Evolutionary conservation across 2,797 vertebrate genomes (phyloP).

Genomic region (Miopithecus talapoin): DNA sequence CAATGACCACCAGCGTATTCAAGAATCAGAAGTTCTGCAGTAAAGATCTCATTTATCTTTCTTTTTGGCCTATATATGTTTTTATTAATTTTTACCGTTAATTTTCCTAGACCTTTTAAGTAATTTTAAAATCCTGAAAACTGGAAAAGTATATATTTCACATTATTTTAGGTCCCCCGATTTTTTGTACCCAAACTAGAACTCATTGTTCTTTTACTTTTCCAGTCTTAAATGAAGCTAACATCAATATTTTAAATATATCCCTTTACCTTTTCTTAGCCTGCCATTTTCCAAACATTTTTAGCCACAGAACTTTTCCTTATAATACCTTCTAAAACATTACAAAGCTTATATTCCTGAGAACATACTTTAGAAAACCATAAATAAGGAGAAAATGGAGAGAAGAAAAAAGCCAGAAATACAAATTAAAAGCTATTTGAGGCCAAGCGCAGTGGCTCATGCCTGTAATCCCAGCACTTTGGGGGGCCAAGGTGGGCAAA

Average conservation of each 20-base stretch:
- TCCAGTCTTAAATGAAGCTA: too few relatives aligned
- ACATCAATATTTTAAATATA: too few relatives aligned
- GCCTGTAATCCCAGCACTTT: not conserved
- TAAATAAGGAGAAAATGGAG: not conserved
- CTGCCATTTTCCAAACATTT: not conserved
- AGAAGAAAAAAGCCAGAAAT: not conserved
- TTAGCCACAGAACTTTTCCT: not conserved
- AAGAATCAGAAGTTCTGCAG: not conserved
- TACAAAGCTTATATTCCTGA: not conserved
- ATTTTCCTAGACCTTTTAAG: too few relatives aligned
- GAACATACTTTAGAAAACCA: not conserved
- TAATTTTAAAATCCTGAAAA: too few relatives aligned
- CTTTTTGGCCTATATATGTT: not conserved
- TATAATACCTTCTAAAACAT: not conserved
- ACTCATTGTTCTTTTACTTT: too few relatives aligned
- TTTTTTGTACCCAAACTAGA: too few relatives aligned
- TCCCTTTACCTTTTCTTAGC: not conserved
- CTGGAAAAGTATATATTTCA: too few relatives aligned
- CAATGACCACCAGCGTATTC: not conserved
- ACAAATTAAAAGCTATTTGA: conserved; percentile 1
- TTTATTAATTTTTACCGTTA: too few relatives aligned
- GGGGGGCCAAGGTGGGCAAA: not conserved
- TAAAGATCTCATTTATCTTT: not conserved
- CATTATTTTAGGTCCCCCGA: too few relatives aligned
- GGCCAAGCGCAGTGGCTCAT: not conserved